A percentile compares a stretch with the other conserved stretches of the same genome.
Conservation (phyloP, 2,113 vertebrate genomes). For the Chunga burmeisteri region DNA sequence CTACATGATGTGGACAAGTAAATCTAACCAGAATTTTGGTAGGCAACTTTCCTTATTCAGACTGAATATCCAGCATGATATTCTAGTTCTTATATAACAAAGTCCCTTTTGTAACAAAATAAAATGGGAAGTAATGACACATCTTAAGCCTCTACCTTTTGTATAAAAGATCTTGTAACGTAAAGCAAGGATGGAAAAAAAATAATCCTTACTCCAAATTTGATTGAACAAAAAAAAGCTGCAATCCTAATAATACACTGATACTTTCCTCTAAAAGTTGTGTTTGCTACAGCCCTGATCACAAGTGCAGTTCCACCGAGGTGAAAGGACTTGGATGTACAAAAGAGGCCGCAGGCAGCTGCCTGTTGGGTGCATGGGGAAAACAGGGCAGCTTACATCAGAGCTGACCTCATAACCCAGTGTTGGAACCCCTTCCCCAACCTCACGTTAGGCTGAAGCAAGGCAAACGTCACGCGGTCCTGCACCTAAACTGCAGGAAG, state of each 20-base stretch:
- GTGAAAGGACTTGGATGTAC: neutral
- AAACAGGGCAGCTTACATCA: accelerated
- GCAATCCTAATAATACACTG: neutral
- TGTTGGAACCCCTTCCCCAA: neutral
- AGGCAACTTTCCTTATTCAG: neutral
- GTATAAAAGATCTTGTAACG: neutral
- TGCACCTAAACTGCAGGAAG: neutral
- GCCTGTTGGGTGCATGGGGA: neutral
- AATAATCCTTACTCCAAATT: neutral
- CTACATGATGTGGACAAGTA: neutral
- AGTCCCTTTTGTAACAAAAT: neutral
- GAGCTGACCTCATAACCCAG: neutral
- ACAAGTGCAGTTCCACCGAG: neutral
- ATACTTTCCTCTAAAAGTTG: neutral
- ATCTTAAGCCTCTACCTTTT: neutral
- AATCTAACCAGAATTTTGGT: neutral
- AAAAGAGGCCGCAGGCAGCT: neutral
- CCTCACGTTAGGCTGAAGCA: neutral
- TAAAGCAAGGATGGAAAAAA: neutral
- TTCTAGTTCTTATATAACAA: neutral
- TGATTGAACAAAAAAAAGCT: neutral
- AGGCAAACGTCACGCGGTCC: neutral
- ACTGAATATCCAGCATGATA: neutral
- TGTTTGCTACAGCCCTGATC: neutral
- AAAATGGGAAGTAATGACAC: neutral